These are phyloP conservation scores for Endotricha flammealis DNA, from an alignment of 2,888 invertebrate genomes.

Conservation along the genomic window DNA sequence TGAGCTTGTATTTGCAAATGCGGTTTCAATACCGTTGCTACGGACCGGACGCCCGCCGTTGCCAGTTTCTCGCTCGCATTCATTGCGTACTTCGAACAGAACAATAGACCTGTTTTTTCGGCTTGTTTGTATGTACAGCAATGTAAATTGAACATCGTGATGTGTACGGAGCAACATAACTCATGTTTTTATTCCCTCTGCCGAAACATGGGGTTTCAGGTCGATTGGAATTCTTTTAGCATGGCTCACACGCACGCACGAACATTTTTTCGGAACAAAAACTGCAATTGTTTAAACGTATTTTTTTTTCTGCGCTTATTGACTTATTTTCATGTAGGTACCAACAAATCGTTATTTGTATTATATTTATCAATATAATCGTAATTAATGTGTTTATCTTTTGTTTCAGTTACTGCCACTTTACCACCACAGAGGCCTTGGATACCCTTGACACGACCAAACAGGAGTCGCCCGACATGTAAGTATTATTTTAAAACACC, in stretches of 20 bases:
- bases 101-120: constrained; percentile 39
- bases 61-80: constrained; percentile 35
- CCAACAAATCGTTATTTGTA: constrained; percentile 6
- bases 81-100: constrained; percentile 32
- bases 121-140: constrained; percentile 31
- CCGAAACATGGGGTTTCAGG: background rate
- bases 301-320: background rate
- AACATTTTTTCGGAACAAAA: constrained; percentile 31
- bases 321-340: no score
- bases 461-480: constrained; percentile 93
- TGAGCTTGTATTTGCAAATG: constrained; percentile 34
- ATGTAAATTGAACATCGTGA: constrained; percentile 28
- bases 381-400: constrained; percentile 38
- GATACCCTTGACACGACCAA: constrained; percentile 94
- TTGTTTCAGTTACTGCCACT: constrained; percentile 90
- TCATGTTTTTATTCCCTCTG: constrained; percentile 5
- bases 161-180: constrained; percentile 20
- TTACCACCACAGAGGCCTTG: constrained; percentile 96
- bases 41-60: constrained; percentile 24
- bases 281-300: constrained; percentile 4
- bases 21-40: constrained; percentile 41
- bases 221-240: constrained; percentile 10
- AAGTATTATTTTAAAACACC: constrained; percentile 65
- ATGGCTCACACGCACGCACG: constrained; percentile 29
- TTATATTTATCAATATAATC: no score